Evolutionary conservation across 2,113 vertebrate species (phyloP).

Genomic region (Scophthalmus maximus): DNA sequence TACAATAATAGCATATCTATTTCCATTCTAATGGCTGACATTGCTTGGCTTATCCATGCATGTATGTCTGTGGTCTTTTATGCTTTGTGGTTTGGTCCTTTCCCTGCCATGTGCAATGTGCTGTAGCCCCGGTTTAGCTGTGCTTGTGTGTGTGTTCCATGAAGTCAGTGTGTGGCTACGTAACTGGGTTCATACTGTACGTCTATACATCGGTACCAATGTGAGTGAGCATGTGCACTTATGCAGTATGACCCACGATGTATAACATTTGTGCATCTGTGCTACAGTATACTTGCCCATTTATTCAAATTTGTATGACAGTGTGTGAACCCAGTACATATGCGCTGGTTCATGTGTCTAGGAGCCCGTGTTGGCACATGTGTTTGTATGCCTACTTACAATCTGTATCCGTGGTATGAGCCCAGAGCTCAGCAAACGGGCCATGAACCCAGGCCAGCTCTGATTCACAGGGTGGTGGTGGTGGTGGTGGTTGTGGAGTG

Average conservation of each 20-base stretch:
- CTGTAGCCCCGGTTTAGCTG: slow-evolving; percentile 32
- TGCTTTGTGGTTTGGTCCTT: slow-evolving; percentile 65
- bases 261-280: slow-evolving; percentile 10
- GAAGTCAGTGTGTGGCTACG: slow-evolving; percentile 6
- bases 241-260: slow-evolving; percentile 29
- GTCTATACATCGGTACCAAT: slow-evolving; percentile 21
- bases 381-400: slow-evolving; percentile 26
- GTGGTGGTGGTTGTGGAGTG: slow-evolving; percentile 47
- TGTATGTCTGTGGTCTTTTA: slow-evolving; percentile 62
- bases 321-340: slow-evolving; percentile 8
- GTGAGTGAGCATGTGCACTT: slow-evolving; percentile 31
- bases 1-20: slow-evolving; percentile 80
- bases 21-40: slow-evolving; percentile 82
- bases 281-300: not conserved
- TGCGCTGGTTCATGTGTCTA: slow-evolving; percentile 12
- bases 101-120: slow-evolving; percentile 65
- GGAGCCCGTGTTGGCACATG: not conserved
- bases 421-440: slow-evolving; percentile 43
- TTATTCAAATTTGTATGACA: slow-evolving; percentile 34
- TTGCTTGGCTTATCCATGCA: slow-evolving; percentile 80
- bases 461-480: slow-evolving; percentile 44
- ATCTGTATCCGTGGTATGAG: slow-evolving; percentile 34
- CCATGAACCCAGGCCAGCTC: slow-evolving; percentile 65
- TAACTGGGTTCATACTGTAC: not conserved
- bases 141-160: slow-evolving; percentile 33